A percentile compares a stretch with the other conserved stretches of the same genome.
These are phyloP conservation scores for Pterois miles DNA, from an alignment of 2,797 vertebrate genomes.

Conservation along the genomic window DNA sequence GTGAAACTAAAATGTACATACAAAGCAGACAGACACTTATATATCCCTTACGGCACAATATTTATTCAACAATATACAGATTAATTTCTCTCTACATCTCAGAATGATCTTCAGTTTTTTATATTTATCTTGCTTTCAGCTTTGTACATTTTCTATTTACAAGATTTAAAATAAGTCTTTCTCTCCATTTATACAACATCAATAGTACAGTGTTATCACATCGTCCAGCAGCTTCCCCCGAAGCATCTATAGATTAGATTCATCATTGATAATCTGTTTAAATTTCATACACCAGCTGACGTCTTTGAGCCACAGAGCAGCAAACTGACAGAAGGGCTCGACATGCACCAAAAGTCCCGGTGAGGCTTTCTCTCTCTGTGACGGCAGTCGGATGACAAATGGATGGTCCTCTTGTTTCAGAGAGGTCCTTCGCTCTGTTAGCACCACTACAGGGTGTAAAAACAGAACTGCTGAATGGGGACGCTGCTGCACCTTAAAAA, in stretches of 20 bases:
- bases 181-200: slow-evolving; percentile 93
- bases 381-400: slow-evolving; percentile 42
- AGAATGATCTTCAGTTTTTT: slow-evolving; percentile 79
- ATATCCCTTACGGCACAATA: slow-evolving; percentile 86
- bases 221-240: slow-evolving; percentile 76
- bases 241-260: slow-evolving; percentile 55
- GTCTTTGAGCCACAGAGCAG: slow-evolving; percentile 88
- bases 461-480: slow-evolving; percentile 38
- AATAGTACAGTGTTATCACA: slow-evolving; percentile 93
- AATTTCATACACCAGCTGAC: slow-evolving; percentile 75
- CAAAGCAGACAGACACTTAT: slow-evolving; percentile 12
- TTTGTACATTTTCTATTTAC: slow-evolving; percentile 98
- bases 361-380: slow-evolving; percentile 68
- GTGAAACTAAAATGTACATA: neutral
- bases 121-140: slow-evolving; percentile 74
- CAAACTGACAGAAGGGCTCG: slow-evolving; percentile 79
- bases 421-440: slow-evolving; percentile 41
- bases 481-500: slow-evolving; percentile 35
- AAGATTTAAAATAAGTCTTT: slow-evolving; percentile 96
- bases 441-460: slow-evolving; percentile 51
- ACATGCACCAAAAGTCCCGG: slow-evolving; percentile 78
- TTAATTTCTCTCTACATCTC: slow-evolving; percentile 85
- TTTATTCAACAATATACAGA: slow-evolving; percentile 98
- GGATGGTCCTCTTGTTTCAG: slow-evolving; percentile 40
- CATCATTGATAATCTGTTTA: slow-evolving; percentile 65